These are phyloP conservation scores for Pelagia noctiluca DNA, from an alignment of 30 jellyfish, hydroid and myxozoan genomes.

Conservation along the genomic window DNA sequence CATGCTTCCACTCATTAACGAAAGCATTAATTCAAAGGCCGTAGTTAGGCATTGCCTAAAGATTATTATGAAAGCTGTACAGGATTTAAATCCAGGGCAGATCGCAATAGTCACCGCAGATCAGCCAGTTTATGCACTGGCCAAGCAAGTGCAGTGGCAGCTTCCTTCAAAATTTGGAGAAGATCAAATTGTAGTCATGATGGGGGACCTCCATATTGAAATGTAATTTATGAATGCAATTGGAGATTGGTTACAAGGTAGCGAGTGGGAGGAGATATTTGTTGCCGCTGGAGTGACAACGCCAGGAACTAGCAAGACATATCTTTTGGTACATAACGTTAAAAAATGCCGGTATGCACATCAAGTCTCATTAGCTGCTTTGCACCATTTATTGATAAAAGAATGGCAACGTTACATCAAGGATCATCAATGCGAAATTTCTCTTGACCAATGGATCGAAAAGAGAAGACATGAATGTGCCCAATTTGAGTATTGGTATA, in stretches of 20 bases:
- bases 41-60: neutral
- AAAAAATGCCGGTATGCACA: constrained; percentile 5
- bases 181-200: constrained; percentile 3
- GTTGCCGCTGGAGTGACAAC: constrained; percentile 7
- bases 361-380: too few relatives aligned
- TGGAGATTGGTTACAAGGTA: constrained; percentile 1
- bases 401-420: neutral
- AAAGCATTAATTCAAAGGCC: neutral
- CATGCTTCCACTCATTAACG: constrained; percentile 2
- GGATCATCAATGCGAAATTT: constrained; percentile 3
- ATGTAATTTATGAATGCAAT: neutral
- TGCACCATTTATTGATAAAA: neutral
- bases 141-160: constrained; percentile 1
- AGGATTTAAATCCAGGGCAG: neutral
- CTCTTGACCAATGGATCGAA: constrained; percentile 2
- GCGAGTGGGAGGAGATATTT: constrained; percentile 12
- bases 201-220: constrained; percentile 4
- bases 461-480: constrained; percentile 1
- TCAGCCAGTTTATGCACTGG: constrained; percentile 2
- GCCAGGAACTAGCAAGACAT: constrained; percentile 8
- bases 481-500: constrained; percentile 2
- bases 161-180: neutral
- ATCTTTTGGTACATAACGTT: neutral
- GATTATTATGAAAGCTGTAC: neutral
- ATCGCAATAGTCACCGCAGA: constrained; percentile 1